Conservation (phyloP, 2,888 invertebrate genomes). For the Parnassius smintheus region DNA sequence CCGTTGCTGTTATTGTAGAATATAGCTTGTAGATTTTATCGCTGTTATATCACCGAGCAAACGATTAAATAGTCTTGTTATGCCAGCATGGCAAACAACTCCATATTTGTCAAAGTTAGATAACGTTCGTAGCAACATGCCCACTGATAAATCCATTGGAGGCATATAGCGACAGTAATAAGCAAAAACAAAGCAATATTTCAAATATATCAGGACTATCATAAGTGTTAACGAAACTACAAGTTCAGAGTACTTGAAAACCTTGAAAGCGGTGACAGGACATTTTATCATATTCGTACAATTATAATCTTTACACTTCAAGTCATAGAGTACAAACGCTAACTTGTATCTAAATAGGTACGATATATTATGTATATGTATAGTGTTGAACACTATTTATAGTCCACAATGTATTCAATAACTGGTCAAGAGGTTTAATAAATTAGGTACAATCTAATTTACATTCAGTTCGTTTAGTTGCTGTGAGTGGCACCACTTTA, state of each 20-base stretch:
- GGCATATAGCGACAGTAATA: constrained; percentile 43
- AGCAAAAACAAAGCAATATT: constrained; percentile 33
- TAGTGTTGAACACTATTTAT: not conserved
- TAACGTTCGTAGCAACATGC: constrained; percentile 48
- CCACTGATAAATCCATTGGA: constrained; percentile 49
- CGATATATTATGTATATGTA: not conserved
- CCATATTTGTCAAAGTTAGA: constrained; percentile 35
- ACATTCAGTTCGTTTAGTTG: constrained; percentile 8
- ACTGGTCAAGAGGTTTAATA: not conserved
- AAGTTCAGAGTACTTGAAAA: constrained; percentile 21
- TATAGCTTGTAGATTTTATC: constrained; percentile 35
- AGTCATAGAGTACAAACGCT: not conserved
- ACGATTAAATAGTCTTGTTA: constrained; percentile 38
- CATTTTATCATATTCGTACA: not conserved
- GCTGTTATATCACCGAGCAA: constrained; percentile 36
- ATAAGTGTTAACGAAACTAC: constrained; percentile 20
- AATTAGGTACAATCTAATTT: constrained; percentile 3
- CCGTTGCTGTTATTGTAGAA: constrained; percentile 2
- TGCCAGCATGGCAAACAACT: constrained; percentile 36
- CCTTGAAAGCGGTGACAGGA: constrained; percentile 7
- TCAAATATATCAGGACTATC: constrained; percentile 10
- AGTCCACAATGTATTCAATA: not conserved
- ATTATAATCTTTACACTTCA: not conserved
- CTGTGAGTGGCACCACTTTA: constrained; percentile 6
- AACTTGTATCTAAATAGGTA: too few species aligned